phyloP scores from a whole-genome alignment of 2,113 vertebrate species.

The Leptosomus discolor region DNA sequence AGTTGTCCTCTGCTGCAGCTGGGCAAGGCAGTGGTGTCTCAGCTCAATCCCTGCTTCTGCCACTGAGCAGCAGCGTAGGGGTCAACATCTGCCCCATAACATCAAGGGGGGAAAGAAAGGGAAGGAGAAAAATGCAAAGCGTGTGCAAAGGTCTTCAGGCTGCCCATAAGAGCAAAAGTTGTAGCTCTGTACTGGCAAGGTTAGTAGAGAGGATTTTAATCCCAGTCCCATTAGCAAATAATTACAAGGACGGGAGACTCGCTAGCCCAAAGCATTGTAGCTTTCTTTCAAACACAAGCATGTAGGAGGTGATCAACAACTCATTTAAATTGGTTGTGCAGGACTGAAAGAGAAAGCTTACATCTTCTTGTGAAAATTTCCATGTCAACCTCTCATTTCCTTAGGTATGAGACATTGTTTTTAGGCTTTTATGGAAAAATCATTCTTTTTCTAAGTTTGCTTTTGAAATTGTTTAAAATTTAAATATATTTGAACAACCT shows the following conservation, averaged over 20 bases:
- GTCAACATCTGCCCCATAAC: neutral
- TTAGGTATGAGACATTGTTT: neutral
- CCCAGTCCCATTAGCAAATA: neutral
- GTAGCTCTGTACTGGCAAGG: neutral
- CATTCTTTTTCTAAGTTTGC: neutral
- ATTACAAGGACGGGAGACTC: neutral
- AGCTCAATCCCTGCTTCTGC: neutral
- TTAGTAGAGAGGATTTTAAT: neutral
- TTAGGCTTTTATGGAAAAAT: neutral
- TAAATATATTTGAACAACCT: neutral
- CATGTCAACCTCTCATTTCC: neutral
- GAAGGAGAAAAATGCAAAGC: neutral
- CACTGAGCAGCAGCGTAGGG: neutral
- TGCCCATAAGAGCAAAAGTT: neutral
- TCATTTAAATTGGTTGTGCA: neutral
- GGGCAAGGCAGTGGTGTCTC: neutral
- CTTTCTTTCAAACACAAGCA: neutral
- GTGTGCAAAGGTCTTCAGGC: neutral
- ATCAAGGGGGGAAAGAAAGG: neutral
- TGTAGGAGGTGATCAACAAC: neutral
- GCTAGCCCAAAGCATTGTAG: neutral
- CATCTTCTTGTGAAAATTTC: neutral
- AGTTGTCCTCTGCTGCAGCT: neutral
- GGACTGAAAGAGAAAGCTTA: neutral
- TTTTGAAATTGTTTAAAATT: neutral